Conservation (phyloP, 2,797 vertebrate species). For the Nothura maculosa region DNA sequence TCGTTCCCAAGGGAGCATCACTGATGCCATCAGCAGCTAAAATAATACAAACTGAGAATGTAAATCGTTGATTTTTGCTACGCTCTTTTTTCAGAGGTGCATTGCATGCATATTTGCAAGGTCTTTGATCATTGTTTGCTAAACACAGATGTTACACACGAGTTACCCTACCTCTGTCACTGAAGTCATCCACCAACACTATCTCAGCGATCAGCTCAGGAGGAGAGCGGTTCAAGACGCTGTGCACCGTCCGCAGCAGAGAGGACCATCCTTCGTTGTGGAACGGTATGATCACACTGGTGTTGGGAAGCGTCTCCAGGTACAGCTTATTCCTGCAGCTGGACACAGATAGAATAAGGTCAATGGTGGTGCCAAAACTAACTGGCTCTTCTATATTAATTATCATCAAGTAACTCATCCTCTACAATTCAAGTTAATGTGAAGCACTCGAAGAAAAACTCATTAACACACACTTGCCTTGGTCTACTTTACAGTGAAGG, state of each 20-base stretch:
- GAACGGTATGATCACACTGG: slow-evolving; percentile 97
- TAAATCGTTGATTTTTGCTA: neutral
- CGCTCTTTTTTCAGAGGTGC: neutral
- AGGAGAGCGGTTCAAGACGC: slow-evolving; percentile 93
- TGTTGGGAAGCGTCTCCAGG: slow-evolving; percentile 91
- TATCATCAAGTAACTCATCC: neutral
- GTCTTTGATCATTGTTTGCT: neutral
- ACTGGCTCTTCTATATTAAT: neutral
- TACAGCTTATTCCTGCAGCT: slow-evolving; percentile 93
- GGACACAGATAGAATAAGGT: slow-evolving; percentile 31
- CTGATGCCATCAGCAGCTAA: neutral
- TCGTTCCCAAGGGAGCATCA: neutral
- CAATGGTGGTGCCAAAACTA: neutral
- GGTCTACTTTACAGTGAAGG: neutral
- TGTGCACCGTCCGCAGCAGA: slow-evolving; percentile 95
- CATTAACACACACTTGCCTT: neutral
- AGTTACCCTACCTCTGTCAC: slow-evolving; percentile 89
- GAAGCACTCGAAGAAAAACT: neutral
- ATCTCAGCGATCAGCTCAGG: slow-evolving; percentile 92
- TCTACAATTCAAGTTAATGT: neutral
- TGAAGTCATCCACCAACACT: slow-evolving; percentile 97
- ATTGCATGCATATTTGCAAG: neutral
- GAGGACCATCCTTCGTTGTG: slow-evolving; percentile 99
- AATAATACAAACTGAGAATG: neutral
- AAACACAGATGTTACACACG: neutral